phyloP scores from a whole-genome alignment of 2,888 invertebrate genomes.

The Chydorus sphaericus region DNA sequence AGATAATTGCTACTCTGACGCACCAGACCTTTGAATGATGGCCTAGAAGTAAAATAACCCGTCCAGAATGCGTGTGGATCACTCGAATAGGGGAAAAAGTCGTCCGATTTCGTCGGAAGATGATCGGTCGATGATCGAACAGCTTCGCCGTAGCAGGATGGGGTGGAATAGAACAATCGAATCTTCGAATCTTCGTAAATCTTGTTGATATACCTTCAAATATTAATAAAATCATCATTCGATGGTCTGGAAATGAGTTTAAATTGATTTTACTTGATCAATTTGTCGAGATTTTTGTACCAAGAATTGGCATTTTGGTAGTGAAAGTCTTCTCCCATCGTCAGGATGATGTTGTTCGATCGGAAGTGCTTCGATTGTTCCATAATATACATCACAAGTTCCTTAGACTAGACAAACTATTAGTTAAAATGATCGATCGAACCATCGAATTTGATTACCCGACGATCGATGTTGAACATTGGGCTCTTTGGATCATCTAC shows the following conservation, averaged over 20 bases:
- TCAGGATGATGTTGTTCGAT: conserved; percentile 60
- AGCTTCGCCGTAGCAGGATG: conserved; percentile 67
- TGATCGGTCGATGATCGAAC: conserved; percentile 50
- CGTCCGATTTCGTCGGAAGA: conserved; percentile 60
- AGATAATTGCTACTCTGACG: conserved; percentile 56
- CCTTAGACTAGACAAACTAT: conserved; percentile 23
- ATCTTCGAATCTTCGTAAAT: background rate
- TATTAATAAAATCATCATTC: background rate
- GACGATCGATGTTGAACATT: conserved; percentile 62
- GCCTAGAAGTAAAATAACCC: conserved; percentile 73
- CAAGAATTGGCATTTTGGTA: conserved; percentile 66
- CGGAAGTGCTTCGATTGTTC: conserved; percentile 42
- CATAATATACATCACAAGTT: conserved; percentile 40
- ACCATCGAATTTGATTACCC: conserved; percentile 35
- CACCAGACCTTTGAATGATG: conserved; percentile 62
- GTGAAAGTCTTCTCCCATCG: conserved; percentile 86
- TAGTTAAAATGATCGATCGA: background rate
- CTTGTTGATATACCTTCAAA: conserved; percentile 9
- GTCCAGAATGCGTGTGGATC: conserved; percentile 83
- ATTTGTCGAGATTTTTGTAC: conserved; percentile 69
- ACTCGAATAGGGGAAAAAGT: conserved; percentile 84
- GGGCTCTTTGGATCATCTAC: conserved; percentile 65
- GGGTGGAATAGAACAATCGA: conserved; percentile 56
- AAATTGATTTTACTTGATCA: conserved; percentile 50
- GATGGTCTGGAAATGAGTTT: too few species aligned